Base-by-base conservation (phyloP, 2,113 vertebrate species). In the Engraulis encrasicolus region DNA sequence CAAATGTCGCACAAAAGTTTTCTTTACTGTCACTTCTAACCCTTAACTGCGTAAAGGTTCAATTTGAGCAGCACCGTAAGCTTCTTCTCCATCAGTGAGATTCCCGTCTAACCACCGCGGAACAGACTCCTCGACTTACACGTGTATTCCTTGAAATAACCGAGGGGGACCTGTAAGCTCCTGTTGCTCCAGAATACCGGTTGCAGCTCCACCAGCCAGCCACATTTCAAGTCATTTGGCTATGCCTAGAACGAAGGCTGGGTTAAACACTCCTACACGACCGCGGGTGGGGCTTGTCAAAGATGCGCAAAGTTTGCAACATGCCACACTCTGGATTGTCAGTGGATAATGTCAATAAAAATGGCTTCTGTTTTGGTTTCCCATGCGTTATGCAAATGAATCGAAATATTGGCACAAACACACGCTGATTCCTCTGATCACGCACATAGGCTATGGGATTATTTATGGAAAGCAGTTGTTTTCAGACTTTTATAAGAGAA, bases 91-190 rank as follows among this genome's bases (percentile, higher is more conserved):
- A 74, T 71, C 61, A 34, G 66, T 15, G 66, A 31, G 66, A 74
- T 74, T 74, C 66, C 5, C 27, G 66, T 74, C 66, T 74, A 74
- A 74, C 66, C n/a, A n/a, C n/a, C 66, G 66, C 66, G 31, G 66
- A 31, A 34, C 66, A 74, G 31, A 23, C 66, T 74, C 66, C 66
- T 74, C 66, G 31, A 15, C 66, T 74, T 34, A 36, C 66, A 74
- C 66, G 66, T 74, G 66, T 74, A 74, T 74, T 74, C 66, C 66
- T 74, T 74, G 66, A 74, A 74, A 74, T 74, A 74, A 74, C 66
- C 34, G 66, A 74, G 23, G 61, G 34, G n/a, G n/a, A n/a, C n/a
- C n/a, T n/a, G 23, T 74, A 74, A 14, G 66, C 66, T 74, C 66
- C 12, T 74, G 66, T 74, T 74, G 66, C 66, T 74, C 66, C 27